Evolutionary conservation across 2,888 invertebrate genomes (phyloP), one percentile per base, ranked within the genome.

Genomic region (Limnephilus rhombicus): DNA sequence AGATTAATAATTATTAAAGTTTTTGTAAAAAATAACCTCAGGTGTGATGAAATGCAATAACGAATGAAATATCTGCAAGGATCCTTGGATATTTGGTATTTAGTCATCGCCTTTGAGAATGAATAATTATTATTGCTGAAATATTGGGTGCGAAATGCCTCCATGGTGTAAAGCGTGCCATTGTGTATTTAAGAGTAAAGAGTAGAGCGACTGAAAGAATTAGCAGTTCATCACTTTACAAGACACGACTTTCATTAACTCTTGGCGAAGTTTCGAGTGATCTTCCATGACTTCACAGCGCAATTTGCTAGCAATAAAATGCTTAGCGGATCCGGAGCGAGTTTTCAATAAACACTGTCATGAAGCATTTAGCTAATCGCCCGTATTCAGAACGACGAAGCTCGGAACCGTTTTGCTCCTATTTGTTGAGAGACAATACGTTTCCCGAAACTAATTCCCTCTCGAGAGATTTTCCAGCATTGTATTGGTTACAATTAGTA

Each of bases 211-310:
- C 68, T 68, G 7, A 68, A 68, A 68, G 68, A 53, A 68, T 88
- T 88, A 37, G 86, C 45, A 83, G 81, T 91, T 91, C 91, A 91
- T 91, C 53, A 82, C 89, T 91, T 91, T 89, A 88, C 91, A 89
- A 91, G 85, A 87, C 86, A 91, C 87, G 91, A 91, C 68, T 91
- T 89, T 91, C 91, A 91, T 91, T 91, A 91, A 91, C 88, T 91
- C 81, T 81, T 49, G 18, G 24, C 18, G 15, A 53, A 80, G 87
- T 80, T 45, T 82, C 49, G 88, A 82, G 83, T 91, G 91, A 91
- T 91, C 89, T 89, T 91, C 89, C 91, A 88, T 83, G 91, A 88
- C 91, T 82, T 88, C 82, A 68, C 88, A 34, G 31, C 31, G 87
- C 88, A 89, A 91, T 91, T 91, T 82, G 53, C 91, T 82, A 29